phyloP scores from a whole-genome alignment of 1,140 invertebrate species.

The Neodiprion pinetum region DNA sequence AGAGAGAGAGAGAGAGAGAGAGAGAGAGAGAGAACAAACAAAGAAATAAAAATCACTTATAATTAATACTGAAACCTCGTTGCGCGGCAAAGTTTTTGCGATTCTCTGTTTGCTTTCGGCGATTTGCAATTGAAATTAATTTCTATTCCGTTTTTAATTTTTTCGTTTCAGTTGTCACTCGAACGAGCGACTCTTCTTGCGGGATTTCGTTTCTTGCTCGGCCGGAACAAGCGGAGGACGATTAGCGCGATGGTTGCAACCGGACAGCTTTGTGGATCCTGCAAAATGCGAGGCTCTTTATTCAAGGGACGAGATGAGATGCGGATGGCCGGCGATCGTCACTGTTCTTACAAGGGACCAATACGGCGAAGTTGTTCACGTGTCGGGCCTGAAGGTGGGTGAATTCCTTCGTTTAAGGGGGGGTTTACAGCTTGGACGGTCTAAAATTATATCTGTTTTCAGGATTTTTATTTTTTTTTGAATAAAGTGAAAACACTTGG shows the following conservation, averaged over 20 bases:
- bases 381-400: slow-evolving; percentile 82
- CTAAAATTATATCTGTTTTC: too few relatives aligned
- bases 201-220: slow-evolving; percentile 89
- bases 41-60: too few relatives aligned
- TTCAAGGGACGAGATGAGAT: slow-evolving; percentile 77
- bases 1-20: too few relatives aligned
- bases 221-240: slow-evolving; percentile 89
- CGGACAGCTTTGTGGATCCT: slow-evolving; percentile 91
- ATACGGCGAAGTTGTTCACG: slow-evolving; percentile 87
- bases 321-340: slow-evolving; percentile 82
- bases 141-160: too few relatives aligned
- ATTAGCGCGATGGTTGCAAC: slow-evolving; percentile 92
- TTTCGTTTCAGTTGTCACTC: slow-evolving; percentile 73
- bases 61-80: too few relatives aligned
- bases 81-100: too few relatives aligned
- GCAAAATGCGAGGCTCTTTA: slow-evolving; percentile 83
- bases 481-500: too few relatives aligned
- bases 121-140: too few relatives aligned
- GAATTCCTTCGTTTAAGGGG: slow-evolving; percentile 15
- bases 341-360: slow-evolving; percentile 90
- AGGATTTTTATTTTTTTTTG: too few relatives aligned
- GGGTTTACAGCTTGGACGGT: too few relatives aligned
- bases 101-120: too few relatives aligned
- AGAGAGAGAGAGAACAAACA: too few relatives aligned
- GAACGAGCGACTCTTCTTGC: slow-evolving; percentile 92